These are phyloP conservation scores for Centropristis striata DNA, from an alignment of 2,113 vertebrate genomes.

Conservation along the genomic window DNA sequence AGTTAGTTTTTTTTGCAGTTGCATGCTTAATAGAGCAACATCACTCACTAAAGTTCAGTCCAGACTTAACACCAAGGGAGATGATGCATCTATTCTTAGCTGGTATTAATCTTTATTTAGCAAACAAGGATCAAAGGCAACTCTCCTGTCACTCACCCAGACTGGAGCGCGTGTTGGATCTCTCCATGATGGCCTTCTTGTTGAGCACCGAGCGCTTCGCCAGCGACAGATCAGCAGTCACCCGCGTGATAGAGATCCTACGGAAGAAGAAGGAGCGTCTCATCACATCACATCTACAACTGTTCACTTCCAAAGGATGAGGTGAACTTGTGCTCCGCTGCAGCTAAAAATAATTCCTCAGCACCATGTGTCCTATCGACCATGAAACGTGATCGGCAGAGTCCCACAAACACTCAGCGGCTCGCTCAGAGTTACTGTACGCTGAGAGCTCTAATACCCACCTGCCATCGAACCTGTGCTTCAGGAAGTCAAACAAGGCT, in stretches of 20 bases:
- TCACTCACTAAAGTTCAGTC: background rate
- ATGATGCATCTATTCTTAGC: constrained; percentile 53
- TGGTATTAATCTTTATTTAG: constrained; percentile 55
- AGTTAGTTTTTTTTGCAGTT: no score
- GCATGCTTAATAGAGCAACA: constrained; percentile 12
- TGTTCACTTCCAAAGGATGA: constrained; percentile 57
- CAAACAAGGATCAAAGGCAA: constrained; percentile 28
- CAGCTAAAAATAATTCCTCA: constrained; percentile 68
- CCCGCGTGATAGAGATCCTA: constrained; percentile 97
- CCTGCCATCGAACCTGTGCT: constrained; percentile 97
- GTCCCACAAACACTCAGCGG: background rate
- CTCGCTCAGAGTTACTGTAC: constrained; percentile 26
- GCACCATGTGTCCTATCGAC: constrained; percentile 54
- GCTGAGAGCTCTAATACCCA: constrained; percentile 75
- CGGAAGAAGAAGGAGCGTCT: constrained; percentile 59
- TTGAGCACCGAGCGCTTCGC: constrained; percentile 97
- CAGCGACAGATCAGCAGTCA: constrained; percentile 96
- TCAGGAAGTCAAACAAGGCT: constrained; percentile 92
- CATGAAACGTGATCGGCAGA: constrained; percentile 52
- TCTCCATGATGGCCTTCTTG: constrained; percentile 97
- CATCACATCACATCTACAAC: constrained; percentile 65
- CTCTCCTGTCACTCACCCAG: constrained; percentile 87
- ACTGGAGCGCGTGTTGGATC: constrained; percentile 95
- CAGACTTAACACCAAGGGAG: constrained; percentile 6
- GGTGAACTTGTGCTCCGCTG: constrained; percentile 26